These are phyloP conservation scores for Acrossocheilus fasciatus DNA, from an alignment of 2,797 vertebrate genomes.

Conservation along the genomic window DNA sequence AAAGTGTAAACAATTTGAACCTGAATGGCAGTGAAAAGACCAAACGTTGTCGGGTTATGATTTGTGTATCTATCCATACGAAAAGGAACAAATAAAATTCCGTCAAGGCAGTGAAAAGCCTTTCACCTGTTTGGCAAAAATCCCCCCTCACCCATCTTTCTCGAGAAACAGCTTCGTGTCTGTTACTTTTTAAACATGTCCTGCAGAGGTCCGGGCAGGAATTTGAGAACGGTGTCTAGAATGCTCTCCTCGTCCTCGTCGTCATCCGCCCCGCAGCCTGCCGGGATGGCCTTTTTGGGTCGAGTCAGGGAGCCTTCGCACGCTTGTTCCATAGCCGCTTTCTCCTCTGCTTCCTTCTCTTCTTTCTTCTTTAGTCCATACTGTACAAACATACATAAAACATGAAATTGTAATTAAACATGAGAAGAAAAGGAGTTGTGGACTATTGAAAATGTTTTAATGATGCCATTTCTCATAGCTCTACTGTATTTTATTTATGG, in stretches of 20 bases:
- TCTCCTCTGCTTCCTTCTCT: conserved; percentile 98
- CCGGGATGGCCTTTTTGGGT: conserved; percentile 96
- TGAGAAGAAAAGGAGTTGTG: not conserved
- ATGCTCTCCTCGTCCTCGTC: conserved; percentile 98
- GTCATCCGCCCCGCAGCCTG: conserved; percentile 93
- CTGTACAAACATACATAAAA: conserved; percentile 69
- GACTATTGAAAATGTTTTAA: not conserved
- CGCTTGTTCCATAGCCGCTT: conserved; percentile 96
- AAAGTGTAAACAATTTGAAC: conserved; percentile 64
- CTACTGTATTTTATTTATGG: not conserved
- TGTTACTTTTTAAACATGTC: conserved; percentile 99
- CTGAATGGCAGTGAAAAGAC: conserved; percentile 66
- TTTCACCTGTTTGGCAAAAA: conserved; percentile 72
- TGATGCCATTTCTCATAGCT: not conserved
- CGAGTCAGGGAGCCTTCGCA: conserved; percentile 97
- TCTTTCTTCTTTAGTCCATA: conserved; percentile 99
- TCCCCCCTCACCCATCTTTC: conserved; percentile 52
- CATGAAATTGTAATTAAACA: not conserved
- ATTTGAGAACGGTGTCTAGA: conserved; percentile 98
- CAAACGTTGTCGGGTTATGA: conserved; percentile 58
- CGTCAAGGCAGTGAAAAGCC: conserved; percentile 81
- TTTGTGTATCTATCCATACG: conserved; percentile 68
- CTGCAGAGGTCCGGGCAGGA: conserved; percentile 95
- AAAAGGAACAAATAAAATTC: conserved; percentile 71
- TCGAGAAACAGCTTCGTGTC: conserved; percentile 47